A percentile compares a stretch with the other conserved stretches of the same genome.
Evolutionary conservation across 2,888 invertebrate species (phyloP).

Genomic region (Ditula angustiorana): DNA sequence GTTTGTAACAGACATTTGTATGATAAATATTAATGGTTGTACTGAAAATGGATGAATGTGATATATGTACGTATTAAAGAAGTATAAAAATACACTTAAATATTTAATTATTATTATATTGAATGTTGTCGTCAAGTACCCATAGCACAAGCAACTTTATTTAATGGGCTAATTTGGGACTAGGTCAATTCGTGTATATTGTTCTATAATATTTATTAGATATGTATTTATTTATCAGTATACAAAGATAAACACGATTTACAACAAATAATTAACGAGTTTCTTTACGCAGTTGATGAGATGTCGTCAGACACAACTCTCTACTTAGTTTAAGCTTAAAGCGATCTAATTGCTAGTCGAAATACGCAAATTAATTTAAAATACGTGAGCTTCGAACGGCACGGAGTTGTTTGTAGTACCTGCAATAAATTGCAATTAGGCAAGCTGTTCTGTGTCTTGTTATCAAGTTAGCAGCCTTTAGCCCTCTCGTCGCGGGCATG

Average conservation of each 20-base stretch:
- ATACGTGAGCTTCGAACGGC: conserved; percentile 80
- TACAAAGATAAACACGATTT: neutral
- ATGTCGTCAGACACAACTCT: conserved; percentile 16
- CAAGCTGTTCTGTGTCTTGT: conserved; percentile 82
- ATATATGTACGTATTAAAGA: too few relatives aligned
- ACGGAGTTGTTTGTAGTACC: conserved; percentile 83
- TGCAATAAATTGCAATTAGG: conserved; percentile 86
- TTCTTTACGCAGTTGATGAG: conserved; percentile 7
- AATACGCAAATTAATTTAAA: conserved; percentile 82
- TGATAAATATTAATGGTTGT: too few relatives aligned
- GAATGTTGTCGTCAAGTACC: too few relatives aligned
- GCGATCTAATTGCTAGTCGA: conserved; percentile 68
- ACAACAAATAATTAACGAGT: neutral
- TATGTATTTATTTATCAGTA: neutral
- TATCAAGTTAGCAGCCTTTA: conserved; percentile 82
- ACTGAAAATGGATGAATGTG: too few relatives aligned
- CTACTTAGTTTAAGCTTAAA: conserved; percentile 48
- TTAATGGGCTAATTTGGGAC: too few relatives aligned
- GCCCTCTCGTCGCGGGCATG: conserved; percentile 68
- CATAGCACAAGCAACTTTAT: too few relatives aligned
- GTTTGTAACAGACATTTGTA: too few relatives aligned
- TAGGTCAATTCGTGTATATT: too few relatives aligned
- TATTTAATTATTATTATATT: too few relatives aligned
- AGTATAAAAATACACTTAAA: too few relatives aligned
- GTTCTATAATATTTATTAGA: too few relatives aligned